Percentiles rank a stretch among this genome's conserved stretches.
Conservation (phyloP, 2,888 invertebrate genomes). For the Buathra laborator region DNA sequence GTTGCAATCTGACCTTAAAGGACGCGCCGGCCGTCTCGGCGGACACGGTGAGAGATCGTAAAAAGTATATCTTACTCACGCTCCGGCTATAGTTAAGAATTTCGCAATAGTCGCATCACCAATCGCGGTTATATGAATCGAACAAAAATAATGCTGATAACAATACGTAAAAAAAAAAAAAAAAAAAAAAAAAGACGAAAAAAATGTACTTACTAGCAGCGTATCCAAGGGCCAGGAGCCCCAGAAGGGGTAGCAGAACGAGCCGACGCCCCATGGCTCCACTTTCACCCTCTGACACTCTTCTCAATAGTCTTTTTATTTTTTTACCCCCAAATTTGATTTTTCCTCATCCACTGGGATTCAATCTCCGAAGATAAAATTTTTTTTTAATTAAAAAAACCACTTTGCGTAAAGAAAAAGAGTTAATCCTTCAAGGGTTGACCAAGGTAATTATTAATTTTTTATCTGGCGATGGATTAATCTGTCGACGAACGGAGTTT, state of each 20-base stretch:
- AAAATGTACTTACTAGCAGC: conserved; percentile 72
- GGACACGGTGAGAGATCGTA: conserved; percentile 83
- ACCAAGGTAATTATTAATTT: background rate
- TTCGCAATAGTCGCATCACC: conserved; percentile 46
- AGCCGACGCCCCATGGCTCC: conserved; percentile 73
- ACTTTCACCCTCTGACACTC: conserved; percentile 59
- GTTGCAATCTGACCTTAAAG: conserved; percentile 78
- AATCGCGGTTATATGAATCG: conserved; percentile 69
- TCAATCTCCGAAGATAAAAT: conserved; percentile 31
- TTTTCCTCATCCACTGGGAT: conserved; percentile 22
- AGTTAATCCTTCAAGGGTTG: conserved; percentile 13
- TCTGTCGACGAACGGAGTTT: conserved; percentile 11
- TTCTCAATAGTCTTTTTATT: conserved; percentile 20
- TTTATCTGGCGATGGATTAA: background rate
- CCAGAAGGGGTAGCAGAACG: conserved; percentile 74
- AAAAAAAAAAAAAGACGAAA: background rate
- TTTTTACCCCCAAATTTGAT: conserved; percentile 38
- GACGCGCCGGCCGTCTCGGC: conserved; percentile 63
- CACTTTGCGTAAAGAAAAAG: conserved; percentile 18
- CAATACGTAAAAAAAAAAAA: conserved; percentile 3
- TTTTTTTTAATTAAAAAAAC: conserved; percentile 10
- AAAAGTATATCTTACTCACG: conserved; percentile 75
- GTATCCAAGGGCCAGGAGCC: conserved; percentile 74
- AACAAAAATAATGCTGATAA: conserved; percentile 65
- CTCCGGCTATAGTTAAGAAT: conserved; percentile 36